Conservation (phyloP, 2,113 vertebrate species). For the Nesoenas mayeri region DNA sequence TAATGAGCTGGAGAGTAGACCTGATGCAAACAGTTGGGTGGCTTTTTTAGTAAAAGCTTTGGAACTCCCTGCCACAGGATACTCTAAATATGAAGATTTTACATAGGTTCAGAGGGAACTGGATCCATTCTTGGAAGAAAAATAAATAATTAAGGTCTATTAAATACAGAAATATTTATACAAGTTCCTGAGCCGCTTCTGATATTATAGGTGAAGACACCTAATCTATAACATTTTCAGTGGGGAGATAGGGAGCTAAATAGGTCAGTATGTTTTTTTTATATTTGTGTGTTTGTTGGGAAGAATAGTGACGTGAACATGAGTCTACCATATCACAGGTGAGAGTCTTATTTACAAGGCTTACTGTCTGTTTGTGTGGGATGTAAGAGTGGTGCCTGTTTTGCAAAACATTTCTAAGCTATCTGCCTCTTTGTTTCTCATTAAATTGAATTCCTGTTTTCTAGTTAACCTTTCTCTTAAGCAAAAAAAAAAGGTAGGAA, state of each 20-base stretch:
- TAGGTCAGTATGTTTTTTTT: background rate
- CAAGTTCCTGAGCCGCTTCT: background rate
- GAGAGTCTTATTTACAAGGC: background rate
- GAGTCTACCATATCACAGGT: background rate
- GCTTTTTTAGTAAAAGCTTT: background rate
- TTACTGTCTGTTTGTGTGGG: background rate
- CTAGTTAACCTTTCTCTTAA: background rate
- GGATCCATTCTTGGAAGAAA: background rate
- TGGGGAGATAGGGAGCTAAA: background rate
- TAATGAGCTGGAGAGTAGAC: background rate
- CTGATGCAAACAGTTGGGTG: background rate
- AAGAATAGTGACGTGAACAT: rapidly evolving
- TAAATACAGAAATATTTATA: background rate
- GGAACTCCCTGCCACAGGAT: background rate
- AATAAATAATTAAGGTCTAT: background rate
- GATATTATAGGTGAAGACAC: background rate
- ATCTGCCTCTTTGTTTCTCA: background rate
- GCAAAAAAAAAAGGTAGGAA: background rate
- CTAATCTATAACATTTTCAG: background rate
- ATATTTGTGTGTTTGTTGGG: background rate
- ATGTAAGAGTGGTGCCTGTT: background rate
- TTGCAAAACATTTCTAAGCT: background rate
- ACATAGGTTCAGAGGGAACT: background rate
- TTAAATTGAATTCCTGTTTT: background rate
- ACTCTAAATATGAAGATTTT: background rate